Evolutionary conservation across 2,888 invertebrate genomes (phyloP), one percentile per base, ranked within the genome.

Genomic region (Drosophila lutescens): DNA sequence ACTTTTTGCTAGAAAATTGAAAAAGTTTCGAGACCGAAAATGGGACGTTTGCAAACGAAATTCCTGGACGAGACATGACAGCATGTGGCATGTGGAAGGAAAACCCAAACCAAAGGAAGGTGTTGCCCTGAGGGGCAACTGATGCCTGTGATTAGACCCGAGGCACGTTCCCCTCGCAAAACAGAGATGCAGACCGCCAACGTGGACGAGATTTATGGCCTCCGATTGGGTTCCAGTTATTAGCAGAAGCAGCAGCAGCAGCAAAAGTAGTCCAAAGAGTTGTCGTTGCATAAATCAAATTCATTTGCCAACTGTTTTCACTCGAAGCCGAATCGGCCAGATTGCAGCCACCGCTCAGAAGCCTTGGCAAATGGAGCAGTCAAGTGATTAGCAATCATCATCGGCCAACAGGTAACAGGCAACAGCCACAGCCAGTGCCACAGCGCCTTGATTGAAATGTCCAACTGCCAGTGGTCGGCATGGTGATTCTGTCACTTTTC

Each of bases 311-410:
- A 54, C 68, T 44, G 55, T 67, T 69, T 74, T 65, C 47, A 68
- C 80, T 44, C 20, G 44, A 3, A 40, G 38, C 63, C 51, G 61
- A 41, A 40, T 58, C 59, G 51, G 54, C 36, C 55, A 47, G 49
- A 49, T 50, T 51, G 66, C 69, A 12, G n/a, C n/a, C 46, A 15
- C n/a, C 46, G n/a, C 46, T 46, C 26, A 41, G 55, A 34, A 61
- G 56, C 38, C 70, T 46, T 69, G 71, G 77, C 86, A 83, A 87
- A 82, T 82, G 78, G 72, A 73, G 66, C 79, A 88, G 75, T 76
- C 69, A 76, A 68, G 83, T 80, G 87, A 81, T 81, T 81, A 86
- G 87, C 86, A 85, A 81, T 81, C 87, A 79, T 86, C 71, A 62
- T 40, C 34, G 49, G 49, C 54, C 68, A 59, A 40, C 60, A 57